Evolutionary conservation across 1,140 invertebrate species (phyloP).

Genomic region (Notospermus geniculatus): DNA sequence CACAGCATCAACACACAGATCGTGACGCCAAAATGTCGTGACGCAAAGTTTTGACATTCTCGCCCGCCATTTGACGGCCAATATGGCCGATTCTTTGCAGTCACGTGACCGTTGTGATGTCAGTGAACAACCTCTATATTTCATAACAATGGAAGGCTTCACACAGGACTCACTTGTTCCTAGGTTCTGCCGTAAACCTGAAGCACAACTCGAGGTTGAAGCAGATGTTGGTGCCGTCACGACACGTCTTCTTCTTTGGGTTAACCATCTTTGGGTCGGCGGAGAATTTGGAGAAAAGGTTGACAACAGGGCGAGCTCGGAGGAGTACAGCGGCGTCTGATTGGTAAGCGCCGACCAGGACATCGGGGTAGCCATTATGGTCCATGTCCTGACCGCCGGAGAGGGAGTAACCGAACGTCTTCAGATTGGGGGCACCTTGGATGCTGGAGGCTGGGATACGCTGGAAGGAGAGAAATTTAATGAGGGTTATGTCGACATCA

Average conservation of each 20-base stretch:
- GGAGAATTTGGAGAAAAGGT: not conserved
- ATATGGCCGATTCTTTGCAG: too few relatives aligned
- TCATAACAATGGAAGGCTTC: too few relatives aligned
- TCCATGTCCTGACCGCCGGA: slow-evolving; percentile 54
- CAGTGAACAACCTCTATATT: too few relatives aligned
- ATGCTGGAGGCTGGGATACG: slow-evolving; percentile 40
- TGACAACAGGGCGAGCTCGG: slow-evolving; percentile 77
- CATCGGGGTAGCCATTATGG: slow-evolving; percentile 50
- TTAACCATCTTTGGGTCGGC: not conserved
- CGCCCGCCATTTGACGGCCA: too few relatives aligned
- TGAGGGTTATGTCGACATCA: too few relatives aligned
- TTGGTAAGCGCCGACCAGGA: slow-evolving; percentile 49
- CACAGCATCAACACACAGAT: too few relatives aligned
- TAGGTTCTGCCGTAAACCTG: slow-evolving; percentile 15
- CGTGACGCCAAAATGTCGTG: too few relatives aligned
- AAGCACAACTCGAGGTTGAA: slow-evolving; percentile 21
- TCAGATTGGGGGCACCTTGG: slow-evolving; percentile 7
- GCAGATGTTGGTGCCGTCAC: slow-evolving; percentile 13
- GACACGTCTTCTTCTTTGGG: not conserved
- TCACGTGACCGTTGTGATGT: too few relatives aligned
- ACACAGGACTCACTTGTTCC: slow-evolving; percentile 8
- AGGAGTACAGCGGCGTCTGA: slow-evolving; percentile 44
- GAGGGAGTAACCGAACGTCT: slow-evolving; percentile 48
- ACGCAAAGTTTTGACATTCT: too few relatives aligned
- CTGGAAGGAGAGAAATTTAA: slow-evolving; percentile 23